Evolutionary conservation across 1,140 invertebrate species (phyloP).

Genomic region (Dreissena rostriformis): DNA sequence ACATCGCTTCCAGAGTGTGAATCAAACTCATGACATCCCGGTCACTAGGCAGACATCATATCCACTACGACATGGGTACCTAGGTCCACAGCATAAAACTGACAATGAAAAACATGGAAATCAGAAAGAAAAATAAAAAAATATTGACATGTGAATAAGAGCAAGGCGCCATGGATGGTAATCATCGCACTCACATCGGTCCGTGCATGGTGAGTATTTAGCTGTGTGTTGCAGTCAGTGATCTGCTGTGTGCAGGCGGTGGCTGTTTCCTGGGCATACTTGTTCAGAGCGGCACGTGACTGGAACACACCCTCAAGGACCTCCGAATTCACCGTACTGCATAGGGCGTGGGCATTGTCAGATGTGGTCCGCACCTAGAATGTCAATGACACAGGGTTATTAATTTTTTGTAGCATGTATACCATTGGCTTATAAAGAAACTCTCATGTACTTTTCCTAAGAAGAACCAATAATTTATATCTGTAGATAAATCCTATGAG

Average conservation of each 20-base stretch:
- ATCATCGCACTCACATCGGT: conserved; percentile 26
- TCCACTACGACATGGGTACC: neutral
- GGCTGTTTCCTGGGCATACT: neutral
- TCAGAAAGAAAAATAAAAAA: neutral
- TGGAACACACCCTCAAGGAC: too few relatives aligned
- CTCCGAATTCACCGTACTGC: too few relatives aligned
- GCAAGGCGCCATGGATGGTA: neutral
- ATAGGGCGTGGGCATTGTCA: too few relatives aligned
- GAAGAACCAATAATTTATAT: too few relatives aligned
- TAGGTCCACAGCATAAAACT: neutral
- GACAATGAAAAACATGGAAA: neutral
- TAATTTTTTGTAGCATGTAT: too few relatives aligned
- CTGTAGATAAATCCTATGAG: too few relatives aligned
- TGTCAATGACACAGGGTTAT: too few relatives aligned
- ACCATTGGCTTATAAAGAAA: too few relatives aligned
- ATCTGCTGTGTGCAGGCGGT: neutral
- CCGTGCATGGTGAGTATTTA: conserved; percentile 15
- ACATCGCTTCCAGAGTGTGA: neutral
- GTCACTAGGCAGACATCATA: neutral
- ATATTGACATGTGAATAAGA: neutral
- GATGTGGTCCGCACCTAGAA: too few relatives aligned
- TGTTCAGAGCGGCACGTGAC: too few relatives aligned
- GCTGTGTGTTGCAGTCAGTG: conserved; percentile 28
- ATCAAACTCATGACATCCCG: neutral
- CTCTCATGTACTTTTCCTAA: too few relatives aligned